Conservation (phyloP, 2,888 invertebrate genomes). For the Xestia ashworthii region DNA sequence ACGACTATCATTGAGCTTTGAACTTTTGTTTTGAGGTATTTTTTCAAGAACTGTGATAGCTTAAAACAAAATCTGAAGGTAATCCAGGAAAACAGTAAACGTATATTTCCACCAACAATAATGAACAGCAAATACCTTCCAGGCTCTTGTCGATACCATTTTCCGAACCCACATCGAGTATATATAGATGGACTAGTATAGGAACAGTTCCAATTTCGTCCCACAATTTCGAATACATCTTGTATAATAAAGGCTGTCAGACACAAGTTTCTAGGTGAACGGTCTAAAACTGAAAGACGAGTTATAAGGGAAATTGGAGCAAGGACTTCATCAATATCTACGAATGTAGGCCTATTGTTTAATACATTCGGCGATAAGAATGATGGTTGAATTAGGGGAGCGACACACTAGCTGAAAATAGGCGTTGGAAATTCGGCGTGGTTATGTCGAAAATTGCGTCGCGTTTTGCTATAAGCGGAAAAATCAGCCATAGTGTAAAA, state of each 20-base stretch:
- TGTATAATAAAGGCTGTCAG: conserved; percentile 49
- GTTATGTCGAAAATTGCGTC: neutral
- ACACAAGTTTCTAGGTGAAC: conserved; percentile 44
- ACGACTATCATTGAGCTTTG: too few species aligned
- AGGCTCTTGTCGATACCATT: conserved; percentile 1
- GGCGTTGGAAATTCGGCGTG: neutral
- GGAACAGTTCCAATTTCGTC: conserved; percentile 18
- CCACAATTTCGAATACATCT: conserved; percentile 39
- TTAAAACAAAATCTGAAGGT: neutral
- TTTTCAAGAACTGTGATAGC: too few species aligned
- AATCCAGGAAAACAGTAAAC: neutral
- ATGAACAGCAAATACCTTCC: neutral
- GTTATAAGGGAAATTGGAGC: conserved; percentile 25
- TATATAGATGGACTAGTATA: neutral
- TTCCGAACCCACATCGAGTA: conserved; percentile 3
- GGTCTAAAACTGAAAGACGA: conserved; percentile 23
- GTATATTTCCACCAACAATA: neutral
- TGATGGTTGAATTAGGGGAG: neutral
- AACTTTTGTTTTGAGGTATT: too few species aligned
- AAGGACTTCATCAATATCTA: conserved; percentile 20
- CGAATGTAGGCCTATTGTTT: conserved; percentile 19
- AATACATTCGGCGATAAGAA: conserved; percentile 19
- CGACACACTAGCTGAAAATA: neutral
- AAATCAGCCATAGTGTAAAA: neutral
- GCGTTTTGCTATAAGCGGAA: too few species aligned